A percentile compares a stretch with the other conserved stretches of the same genome.
phyloP scores from a whole-genome alignment of 2,888 invertebrate genomes.

The Euzetes globulus region DNA sequence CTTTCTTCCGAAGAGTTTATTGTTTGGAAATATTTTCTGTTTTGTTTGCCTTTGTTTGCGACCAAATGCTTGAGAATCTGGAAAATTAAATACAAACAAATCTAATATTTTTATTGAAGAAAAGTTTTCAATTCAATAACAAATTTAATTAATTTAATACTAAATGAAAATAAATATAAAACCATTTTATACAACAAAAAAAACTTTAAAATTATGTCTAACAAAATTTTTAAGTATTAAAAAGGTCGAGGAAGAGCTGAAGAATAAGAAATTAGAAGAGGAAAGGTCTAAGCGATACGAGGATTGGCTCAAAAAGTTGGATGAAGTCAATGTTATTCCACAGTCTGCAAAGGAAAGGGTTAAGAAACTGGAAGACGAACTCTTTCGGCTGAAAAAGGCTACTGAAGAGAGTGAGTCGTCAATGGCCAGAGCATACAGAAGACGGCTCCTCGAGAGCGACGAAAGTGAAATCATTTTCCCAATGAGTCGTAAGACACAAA shows the following conservation, averaged over 20 bases:
- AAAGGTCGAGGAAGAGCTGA: slow-evolving; percentile 1
- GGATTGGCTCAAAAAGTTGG: slow-evolving; percentile 35
- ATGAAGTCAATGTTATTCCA: slow-evolving; percentile 33
- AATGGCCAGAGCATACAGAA: slow-evolving; percentile 11
- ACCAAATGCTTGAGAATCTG: no score
- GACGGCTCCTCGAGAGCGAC: background rate
- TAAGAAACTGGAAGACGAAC: slow-evolving; percentile 28
- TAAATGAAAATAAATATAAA: no score
- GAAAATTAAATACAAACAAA: no score
- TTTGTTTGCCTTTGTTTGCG: no score
- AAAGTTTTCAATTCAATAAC: no score
- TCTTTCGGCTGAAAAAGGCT: background rate
- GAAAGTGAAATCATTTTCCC: background rate
- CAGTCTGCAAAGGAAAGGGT: slow-evolving; percentile 29
- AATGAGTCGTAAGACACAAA: slow-evolving; percentile 14
- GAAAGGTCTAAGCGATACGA: slow-evolving; percentile 29
- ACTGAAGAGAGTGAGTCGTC: slow-evolving; percentile 16
- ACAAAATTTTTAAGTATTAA: background rate
- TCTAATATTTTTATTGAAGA: no score
- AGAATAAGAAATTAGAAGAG: slow-evolving; percentile 23
- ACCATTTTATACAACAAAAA: no score
- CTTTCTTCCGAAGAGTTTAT: no score
- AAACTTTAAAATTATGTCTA: background rate
- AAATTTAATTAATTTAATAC: no score
- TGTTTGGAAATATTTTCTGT: no score